A percentile compares a stretch with the other conserved stretches of the same genome.
Conservation (phyloP, 64 coral and sea anemone species). For the Porites lutea region DNA sequence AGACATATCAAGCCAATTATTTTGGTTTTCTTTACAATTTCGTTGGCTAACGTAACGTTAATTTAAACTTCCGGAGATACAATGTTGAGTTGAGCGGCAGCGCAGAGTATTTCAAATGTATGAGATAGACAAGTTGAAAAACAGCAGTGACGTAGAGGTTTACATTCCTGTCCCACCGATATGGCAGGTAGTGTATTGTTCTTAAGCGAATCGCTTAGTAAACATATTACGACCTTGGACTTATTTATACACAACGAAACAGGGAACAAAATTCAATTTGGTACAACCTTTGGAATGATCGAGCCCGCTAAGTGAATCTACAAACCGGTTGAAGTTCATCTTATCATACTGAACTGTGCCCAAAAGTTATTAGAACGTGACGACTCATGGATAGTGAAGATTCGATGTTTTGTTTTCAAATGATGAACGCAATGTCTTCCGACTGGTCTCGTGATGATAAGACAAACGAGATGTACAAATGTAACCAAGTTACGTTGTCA, state of each 20-base stretch:
- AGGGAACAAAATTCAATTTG: too few species aligned
- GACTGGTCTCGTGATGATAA: not conserved
- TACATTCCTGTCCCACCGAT: not conserved
- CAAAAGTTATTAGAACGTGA: too few species aligned
- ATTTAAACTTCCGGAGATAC: not conserved
- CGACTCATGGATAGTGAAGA: not conserved
- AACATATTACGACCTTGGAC: not conserved
- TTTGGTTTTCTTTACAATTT: not conserved
- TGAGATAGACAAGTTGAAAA: conserved; percentile 18
- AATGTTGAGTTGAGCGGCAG: not conserved
- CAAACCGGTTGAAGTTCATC: not conserved
- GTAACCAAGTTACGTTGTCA: not conserved
- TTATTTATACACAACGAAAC: conserved; percentile 3
- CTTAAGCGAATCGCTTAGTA: not conserved
- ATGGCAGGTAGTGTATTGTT: conserved; percentile 25
- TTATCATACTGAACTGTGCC: not conserved
- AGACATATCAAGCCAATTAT: not conserved
- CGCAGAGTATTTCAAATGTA: not conserved
- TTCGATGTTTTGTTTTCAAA: not conserved
- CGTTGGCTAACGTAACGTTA: not conserved
- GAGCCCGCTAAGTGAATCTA: not conserved
- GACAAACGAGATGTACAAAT: not conserved
- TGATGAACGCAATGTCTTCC: conserved; percentile 1
- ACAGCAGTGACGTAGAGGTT: not conserved
- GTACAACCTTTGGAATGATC: too few species aligned